Conservation (phyloP, 2,888 invertebrate genomes). For the Furcula furcula region DNA sequence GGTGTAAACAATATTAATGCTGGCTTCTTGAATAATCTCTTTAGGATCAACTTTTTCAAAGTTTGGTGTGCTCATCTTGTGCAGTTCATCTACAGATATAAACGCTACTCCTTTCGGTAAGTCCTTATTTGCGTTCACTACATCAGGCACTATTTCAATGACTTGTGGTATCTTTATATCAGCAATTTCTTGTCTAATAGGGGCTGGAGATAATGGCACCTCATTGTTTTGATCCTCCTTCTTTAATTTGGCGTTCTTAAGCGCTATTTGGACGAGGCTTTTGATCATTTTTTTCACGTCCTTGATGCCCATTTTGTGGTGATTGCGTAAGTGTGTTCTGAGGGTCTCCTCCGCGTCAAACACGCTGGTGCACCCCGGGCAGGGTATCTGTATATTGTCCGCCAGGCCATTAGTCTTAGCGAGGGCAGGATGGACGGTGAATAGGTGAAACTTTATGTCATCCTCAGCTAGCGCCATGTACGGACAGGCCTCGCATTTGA, state of each 20-base stretch:
- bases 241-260: conserved; percentile 69
- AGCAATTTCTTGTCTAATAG: conserved; percentile 37
- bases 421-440: conserved; percentile 68
- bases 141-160: conserved; percentile 72
- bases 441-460: conserved; percentile 77
- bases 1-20: conserved; percentile 73
- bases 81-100: conserved; percentile 70
- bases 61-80: conserved; percentile 73
- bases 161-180: conserved; percentile 70
- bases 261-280: conserved; percentile 73
- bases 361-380: conserved; percentile 85
- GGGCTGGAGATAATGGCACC: conserved; percentile 19
- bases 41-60: conserved; percentile 75
- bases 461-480: conserved; percentile 79
- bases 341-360: conserved; percentile 84
- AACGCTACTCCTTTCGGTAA: conserved; percentile 69
- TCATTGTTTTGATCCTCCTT: conserved; percentile 49
- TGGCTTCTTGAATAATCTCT: conserved; percentile 74
- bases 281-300: conserved; percentile 83
- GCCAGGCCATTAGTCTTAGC: conserved; percentile 78
- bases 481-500: conserved; percentile 79
- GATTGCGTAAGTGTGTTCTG: conserved; percentile 84
- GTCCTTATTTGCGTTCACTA: conserved; percentile 46
- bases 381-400: conserved; percentile 80
- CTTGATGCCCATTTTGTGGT: conserved; percentile 84